Evolutionary conservation across 1,140 invertebrate species (phyloP).

Genomic region (Drosophila pectinifera): DNA sequence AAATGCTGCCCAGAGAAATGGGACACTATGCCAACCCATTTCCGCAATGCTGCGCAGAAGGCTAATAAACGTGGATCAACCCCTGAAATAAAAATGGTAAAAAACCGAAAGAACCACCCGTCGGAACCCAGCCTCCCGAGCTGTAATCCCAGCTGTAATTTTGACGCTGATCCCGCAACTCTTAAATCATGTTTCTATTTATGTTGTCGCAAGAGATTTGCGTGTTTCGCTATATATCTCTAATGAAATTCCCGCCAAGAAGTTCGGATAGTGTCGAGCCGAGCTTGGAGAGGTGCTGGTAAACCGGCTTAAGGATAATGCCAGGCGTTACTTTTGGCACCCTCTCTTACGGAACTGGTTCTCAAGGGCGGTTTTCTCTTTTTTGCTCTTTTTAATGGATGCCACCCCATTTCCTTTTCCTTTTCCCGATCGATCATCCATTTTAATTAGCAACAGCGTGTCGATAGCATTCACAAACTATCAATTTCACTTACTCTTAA

Average conservation of each 20-base stretch:
- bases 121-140: conserved; percentile 51
- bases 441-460: conserved; percentile 84
- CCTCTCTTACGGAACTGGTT: conserved; percentile 38
- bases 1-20: conserved; percentile 53
- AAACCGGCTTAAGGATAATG: conserved; percentile 69
- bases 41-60: conserved; percentile 75
- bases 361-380: conserved; percentile 70
- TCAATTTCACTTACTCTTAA: conserved; percentile 71
- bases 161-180: conserved; percentile 75
- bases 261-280: conserved; percentile 15
- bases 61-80: conserved; percentile 75
- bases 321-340: conserved; percentile 46
- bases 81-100: conserved; percentile 39
- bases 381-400: conserved; percentile 28
- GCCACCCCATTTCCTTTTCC: conserved; percentile 16
- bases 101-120: conserved; percentile 69
- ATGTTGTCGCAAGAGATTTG: conserved; percentile 84
- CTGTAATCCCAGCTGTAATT: conserved; percentile 84
- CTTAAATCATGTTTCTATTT: conserved; percentile 84
- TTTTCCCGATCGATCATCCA: conserved; percentile 73
- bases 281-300: conserved; percentile 58
- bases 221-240: conserved; percentile 49
- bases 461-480: conserved; percentile 82
- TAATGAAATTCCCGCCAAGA: conserved; percentile 36
- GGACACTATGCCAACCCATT: conserved; percentile 70